phyloP scores from a whole-genome alignment of 1,140 invertebrate genomes.

The Holcopasites calliopsidis region DNA sequence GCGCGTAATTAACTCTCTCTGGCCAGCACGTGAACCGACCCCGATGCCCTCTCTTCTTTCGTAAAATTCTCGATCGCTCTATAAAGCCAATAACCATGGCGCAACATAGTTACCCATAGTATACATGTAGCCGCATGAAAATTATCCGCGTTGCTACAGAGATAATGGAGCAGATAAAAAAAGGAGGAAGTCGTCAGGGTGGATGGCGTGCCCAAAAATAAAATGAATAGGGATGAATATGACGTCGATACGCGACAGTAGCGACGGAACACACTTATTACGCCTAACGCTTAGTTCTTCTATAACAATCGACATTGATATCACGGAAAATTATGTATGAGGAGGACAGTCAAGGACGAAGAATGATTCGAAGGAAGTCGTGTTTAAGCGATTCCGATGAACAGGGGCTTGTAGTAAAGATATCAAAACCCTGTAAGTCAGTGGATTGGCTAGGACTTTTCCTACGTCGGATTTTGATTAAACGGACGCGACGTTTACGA shows the following conservation, averaged over 20 bases:
- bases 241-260: not conserved
- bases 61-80: constrained; percentile 51
- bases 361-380: not conserved
- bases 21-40: constrained; percentile 23
- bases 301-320: not conserved
- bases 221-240: not conserved
- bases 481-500: no score
- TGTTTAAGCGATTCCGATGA: not conserved
- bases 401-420: not conserved
- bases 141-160: constrained; percentile 14
- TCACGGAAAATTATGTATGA: not conserved
- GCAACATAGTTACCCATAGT: constrained; percentile 9
- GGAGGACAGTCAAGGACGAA: not conserved
- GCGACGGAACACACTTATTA: no score
- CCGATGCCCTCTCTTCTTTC: constrained; percentile 20
- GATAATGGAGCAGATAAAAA: not conserved
- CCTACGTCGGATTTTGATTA: no score
- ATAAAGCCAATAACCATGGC: constrained; percentile 56
- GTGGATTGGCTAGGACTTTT: no score
- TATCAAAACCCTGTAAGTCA: not conserved
- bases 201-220: not conserved
- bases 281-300: no score
- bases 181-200: not conserved
- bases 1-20: constrained; percentile 63
- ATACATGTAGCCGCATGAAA: constrained; percentile 26